A percentile compares a stretch with the other conserved stretches of the same genome.
phyloP scores from a whole-genome alignment of 2,113 vertebrate species.

The Sisor rabdophorus region DNA sequence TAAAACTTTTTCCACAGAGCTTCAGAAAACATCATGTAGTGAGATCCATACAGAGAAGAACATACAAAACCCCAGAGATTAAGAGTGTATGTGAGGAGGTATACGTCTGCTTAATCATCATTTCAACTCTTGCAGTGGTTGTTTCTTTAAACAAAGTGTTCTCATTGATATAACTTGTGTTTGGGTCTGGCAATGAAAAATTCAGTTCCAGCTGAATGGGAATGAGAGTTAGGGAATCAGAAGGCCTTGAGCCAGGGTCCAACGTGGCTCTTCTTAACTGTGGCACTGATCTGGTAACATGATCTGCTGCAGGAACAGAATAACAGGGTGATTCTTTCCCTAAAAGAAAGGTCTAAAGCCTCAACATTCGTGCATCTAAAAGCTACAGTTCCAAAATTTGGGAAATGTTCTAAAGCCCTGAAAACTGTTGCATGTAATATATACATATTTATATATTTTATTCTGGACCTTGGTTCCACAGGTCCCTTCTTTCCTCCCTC shows the following conservation, averaged over 20 bases:
- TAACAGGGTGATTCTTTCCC: neutral
- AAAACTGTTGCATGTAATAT: neutral
- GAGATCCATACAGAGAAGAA: neutral
- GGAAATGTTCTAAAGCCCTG: neutral
- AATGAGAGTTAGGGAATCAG: neutral
- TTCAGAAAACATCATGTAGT: neutral
- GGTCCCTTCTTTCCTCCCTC: neutral
- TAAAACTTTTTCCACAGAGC: slow-evolving; percentile 36
- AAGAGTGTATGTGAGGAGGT: slow-evolving; percentile 44
- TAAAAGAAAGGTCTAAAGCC: neutral
- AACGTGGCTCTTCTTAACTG: slow-evolving; percentile 16
- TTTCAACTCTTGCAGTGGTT: slow-evolving; percentile 55
- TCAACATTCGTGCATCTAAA: neutral
- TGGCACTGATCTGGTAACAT: slow-evolving; percentile 5
- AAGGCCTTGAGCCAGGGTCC: neutral
- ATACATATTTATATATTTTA: no score
- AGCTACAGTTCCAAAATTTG: slow-evolving; percentile 22
- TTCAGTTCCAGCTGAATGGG: neutral
- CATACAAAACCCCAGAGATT: slow-evolving; percentile 2
- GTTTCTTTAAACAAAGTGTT: neutral
- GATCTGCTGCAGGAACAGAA: slow-evolving; percentile 10
- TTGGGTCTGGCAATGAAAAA: neutral
- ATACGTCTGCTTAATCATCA: slow-evolving; percentile 52
- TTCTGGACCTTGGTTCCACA: slow-evolving; percentile 27
- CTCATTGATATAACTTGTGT: neutral